phyloP scores from a whole-genome alignment of 2,797 vertebrate species.

The Muraenolepis orangiensis region DNA sequence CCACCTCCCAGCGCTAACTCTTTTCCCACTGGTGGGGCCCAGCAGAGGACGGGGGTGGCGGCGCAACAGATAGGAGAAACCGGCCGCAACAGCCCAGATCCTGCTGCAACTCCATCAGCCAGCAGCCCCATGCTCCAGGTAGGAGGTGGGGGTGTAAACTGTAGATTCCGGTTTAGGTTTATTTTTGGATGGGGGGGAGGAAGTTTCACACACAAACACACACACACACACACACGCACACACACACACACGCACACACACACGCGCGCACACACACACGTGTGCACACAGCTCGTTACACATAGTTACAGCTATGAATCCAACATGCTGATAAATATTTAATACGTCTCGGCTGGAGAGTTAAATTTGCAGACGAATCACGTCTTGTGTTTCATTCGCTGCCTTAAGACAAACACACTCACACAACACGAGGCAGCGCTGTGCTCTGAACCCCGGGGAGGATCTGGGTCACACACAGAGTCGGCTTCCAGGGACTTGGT shows the following conservation, averaged over 20 bases:
- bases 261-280: slow-evolving; percentile 6
- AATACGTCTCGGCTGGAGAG: slow-evolving; percentile 49
- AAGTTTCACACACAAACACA: neutral
- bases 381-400: slow-evolving; percentile 25
- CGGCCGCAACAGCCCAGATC: too few relatives aligned
- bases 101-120: too few relatives aligned
- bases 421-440: neutral
- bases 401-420: neutral
- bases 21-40: too few relatives aligned
- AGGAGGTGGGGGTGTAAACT: too few relatives aligned
- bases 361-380: slow-evolving; percentile 61
- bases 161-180: too few relatives aligned
- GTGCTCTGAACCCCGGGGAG: slow-evolving; percentile 25
- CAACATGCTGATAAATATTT: slow-evolving; percentile 67
- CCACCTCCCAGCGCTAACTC: too few relatives aligned
- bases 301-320: slow-evolving; percentile 52
- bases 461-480: slow-evolving; percentile 51
- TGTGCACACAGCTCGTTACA: neutral
- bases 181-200: too few relatives aligned
- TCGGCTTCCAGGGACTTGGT: neutral
- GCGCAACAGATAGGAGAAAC: too few relatives aligned
- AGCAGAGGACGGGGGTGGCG: too few relatives aligned
- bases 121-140: too few relatives aligned
- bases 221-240: neutral
- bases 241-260: neutral